phyloP scores from a whole-genome alignment of 2,797 vertebrate species.

The Xenentodon cancila region DNA sequence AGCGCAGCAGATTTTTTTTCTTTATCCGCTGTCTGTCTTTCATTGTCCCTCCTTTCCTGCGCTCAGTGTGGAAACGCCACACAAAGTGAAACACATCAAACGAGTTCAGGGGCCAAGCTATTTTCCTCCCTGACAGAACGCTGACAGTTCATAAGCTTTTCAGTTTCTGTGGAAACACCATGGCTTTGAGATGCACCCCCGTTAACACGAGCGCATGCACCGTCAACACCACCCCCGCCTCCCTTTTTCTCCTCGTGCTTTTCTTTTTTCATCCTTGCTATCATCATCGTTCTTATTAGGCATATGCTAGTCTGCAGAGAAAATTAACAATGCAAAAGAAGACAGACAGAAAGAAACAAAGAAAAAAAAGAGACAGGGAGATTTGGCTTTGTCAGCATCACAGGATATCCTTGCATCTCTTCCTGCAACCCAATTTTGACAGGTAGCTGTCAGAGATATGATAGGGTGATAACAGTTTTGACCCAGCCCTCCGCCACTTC shows the following conservation, averaged over 20 bases:
- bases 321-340: constrained; percentile 89
- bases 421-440: constrained; percentile 84
- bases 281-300: constrained; percentile 88
- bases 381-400: constrained; percentile 80
- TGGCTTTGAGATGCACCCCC: constrained; percentile 62
- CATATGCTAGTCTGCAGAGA: constrained; percentile 92
- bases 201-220: constrained; percentile 42
- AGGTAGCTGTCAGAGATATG: constrained; percentile 87
- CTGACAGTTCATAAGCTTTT: constrained; percentile 94
- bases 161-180: constrained; percentile 78
- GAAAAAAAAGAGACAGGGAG: constrained; percentile 29
- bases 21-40: constrained; percentile 58
- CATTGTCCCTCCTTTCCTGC: constrained; percentile 76
- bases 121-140: constrained; percentile 92
- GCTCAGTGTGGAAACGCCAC: constrained; percentile 88
- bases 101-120: constrained; percentile 81
- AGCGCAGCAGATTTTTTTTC: constrained; percentile 51
- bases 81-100: constrained; percentile 86
- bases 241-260: constrained; percentile 44
- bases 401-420: constrained; percentile 68
- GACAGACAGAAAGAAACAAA: constrained; percentile 69
- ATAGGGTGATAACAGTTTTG: constrained; percentile 83
- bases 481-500: constrained; percentile 71
- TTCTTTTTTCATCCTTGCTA: constrained; percentile 90
- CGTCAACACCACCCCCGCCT: constrained; percentile 34